Evolutionary conservation across 2,888 invertebrate genomes (phyloP), one percentile per base, ranked within the genome.

Genomic region (Drosophila picticornis): DNA sequence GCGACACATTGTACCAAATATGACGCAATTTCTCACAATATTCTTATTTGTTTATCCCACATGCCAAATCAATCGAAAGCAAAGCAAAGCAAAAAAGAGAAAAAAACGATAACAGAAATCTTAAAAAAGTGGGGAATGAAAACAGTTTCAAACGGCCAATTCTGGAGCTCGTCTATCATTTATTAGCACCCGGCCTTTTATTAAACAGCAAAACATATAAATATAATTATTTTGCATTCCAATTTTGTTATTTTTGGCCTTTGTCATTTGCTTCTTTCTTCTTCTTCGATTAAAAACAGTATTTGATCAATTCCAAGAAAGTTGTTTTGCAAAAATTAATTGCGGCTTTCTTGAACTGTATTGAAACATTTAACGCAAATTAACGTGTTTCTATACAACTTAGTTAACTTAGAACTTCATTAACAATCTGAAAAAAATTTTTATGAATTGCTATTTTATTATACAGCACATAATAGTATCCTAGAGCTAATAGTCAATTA

Each of bases 21-120:
- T 90, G 83, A 85, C 90, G 88, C 83, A 85, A 90, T 77, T 75
- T 80, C 56, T 74, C 74, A 55, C n/a, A 62, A 52, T 31, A 62
- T 58, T 55, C 57, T 31, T 72, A 48, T 72, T 75, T 79, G 66
- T 71, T 64, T 59, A 34, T 57, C 19, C 68, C 67, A 72, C 63
- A 58, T 69, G 72, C 56, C 60, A 70, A 71, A 72, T 69, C 66
- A 70, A 88, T 82, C 63, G 34, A 56, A 70, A 67, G 38, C 27
- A 9, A 40, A 38, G 19, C 9, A 48, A 46, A 27, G n/a, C 11
- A 32, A 38, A 10, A 31, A 10, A n/a, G n/a, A n/a, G n/a, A n/a
- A n/a, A 25, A 38, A n/a, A 50, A 36, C 16, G 19, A 19, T 5
- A 9, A 6, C 11, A 38, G 1, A 50, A 53, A 53, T 25, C 11